Base-by-base conservation (phyloP, 2,797 vertebrate genomes). In the Cacajao melanocephalus region DNA sequence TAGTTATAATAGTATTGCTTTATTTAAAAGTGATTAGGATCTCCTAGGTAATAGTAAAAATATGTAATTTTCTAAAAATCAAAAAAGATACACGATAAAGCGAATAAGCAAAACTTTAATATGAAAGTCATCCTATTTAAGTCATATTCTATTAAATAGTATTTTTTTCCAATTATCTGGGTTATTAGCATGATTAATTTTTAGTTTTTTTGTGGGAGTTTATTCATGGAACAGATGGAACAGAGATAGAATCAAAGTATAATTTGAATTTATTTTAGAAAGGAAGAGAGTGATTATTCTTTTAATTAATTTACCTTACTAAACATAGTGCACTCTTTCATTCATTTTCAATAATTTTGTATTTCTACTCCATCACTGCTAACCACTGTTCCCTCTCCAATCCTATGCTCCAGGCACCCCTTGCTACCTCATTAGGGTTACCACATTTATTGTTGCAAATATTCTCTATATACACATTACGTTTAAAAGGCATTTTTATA, bases 331-430 rank as follows among this genome's bases (percentile, higher is more conserved):
- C 4, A 64, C 5, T 75, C 24, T 14, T 55, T 55, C 52, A 22
- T 55, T 55, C 48, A 7, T 70, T 88, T 88, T 46, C 12, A 7
- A 64, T 3, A 9, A 5, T 30, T 58, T 50, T 72, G 89, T 17
- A 50, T 80, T 88, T 80, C 10, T 36, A 48, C 13, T 39, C 19
- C 20, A 41, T 57, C 20, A 1, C 7, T 46, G 22, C n/a, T 50
- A n/a, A n/a, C 19, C 67, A 36, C n/a, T 70, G 19, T 36, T n/a
- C 4, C n/a, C 67, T 22, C n/a, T 36, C 20, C 36, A 41, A 13
- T 57, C 36, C 52, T 83, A 5, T 1, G 0, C 6, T 39, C 36
- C 9, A 13, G 5, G 7, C 0, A 5, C 24, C 3, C 0, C 1
- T 7, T 5, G 9, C 36, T 46, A 52, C 64, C 24, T 55, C 55